Evolutionary conservation across 2,113 vertebrate genomes (phyloP), one percentile per base, ranked within the genome.

Genomic region (Pelusios castaneus): DNA sequence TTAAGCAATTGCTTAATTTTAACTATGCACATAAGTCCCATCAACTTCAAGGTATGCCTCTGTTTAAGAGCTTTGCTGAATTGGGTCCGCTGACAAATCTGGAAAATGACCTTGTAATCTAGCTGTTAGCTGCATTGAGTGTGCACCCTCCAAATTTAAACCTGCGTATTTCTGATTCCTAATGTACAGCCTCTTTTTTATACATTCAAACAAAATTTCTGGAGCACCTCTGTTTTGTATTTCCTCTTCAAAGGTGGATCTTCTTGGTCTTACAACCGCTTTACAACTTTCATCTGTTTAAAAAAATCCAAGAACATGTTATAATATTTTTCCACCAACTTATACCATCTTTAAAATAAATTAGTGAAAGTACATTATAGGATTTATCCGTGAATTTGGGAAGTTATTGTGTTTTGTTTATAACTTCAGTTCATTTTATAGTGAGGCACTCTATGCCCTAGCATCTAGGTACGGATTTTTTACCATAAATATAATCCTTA

Each of bases 201-300:
- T 14, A 82, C 7, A 75, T 29, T 45, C 41, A 34, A 7, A 70
- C n/a, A 75, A 51, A 73, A 77, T 2, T 84, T 63, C 76, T 29
- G 77, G 4, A 67, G 11, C 84, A 98, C 98, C 98, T 98, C 97
- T 24, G 41, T 96, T 49, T 0, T 4, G 0, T 88, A 98, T 97
- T 94, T 25, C 38, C 6, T 92, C 41, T 67, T 1, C 2, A 5
- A 98, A 82, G n/a, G 75, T 60, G 34, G 95, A 94, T 2, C 98
- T 95, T 87, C 89, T 97, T 16, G 97, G 85, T 96, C 98, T 97
- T 52, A 98, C n/a, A 93, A 97, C 58, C 89, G 97, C 97, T 86
- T 92, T 85, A 96, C 98, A 98, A 87, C 97, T 55, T 85, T 96
- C 63, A 87, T 58, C 98, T 98, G 95, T 90, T 88, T 9, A 80